These are phyloP conservation scores for Beris chalybata DNA, from an alignment of 2,888 invertebrate genomes.

Conservation along the genomic window DNA sequence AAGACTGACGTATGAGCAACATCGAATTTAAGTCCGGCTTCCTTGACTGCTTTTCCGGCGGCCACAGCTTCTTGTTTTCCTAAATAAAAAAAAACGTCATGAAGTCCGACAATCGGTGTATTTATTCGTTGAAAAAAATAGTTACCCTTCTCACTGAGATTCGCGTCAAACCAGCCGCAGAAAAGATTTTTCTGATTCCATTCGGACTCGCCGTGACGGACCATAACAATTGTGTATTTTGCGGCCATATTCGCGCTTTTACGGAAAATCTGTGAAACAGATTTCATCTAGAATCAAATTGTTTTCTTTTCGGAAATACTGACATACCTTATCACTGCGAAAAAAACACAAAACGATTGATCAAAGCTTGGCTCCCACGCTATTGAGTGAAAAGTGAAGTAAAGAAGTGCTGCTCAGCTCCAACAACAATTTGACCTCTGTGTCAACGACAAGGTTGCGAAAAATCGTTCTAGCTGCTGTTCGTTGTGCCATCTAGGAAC, in stretches of 20 bases:
- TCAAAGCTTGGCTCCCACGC: too few species aligned
- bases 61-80: constrained; percentile 54
- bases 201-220: constrained; percentile 75
- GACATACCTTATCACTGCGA: constrained; percentile 7
- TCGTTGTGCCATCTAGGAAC: background rate
- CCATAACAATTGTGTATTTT: constrained; percentile 72
- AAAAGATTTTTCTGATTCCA: constrained; percentile 77
- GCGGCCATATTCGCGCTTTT: constrained; percentile 49
- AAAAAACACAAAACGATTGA: background rate
- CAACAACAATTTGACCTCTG: too few species aligned
- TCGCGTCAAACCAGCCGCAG: constrained; percentile 75
- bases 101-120: background rate
- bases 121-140: background rate
- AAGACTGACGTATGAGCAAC: constrained; percentile 81
- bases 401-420: too few species aligned
- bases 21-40: constrained; percentile 75
- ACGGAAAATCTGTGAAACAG: constrained; percentile 8
- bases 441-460: constrained; percentile 24
- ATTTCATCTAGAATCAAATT: constrained; percentile 1
- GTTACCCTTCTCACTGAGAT: constrained; percentile 70
- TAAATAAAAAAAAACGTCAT: constrained; percentile 36
- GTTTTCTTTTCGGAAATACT: background rate
- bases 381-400: too few species aligned
- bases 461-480: background rate
- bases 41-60: constrained; percentile 78